These are phyloP conservation scores for Hypomecis atomaria DNA, from an alignment of 2,888 invertebrate species.

Conservation along the genomic window DNA sequence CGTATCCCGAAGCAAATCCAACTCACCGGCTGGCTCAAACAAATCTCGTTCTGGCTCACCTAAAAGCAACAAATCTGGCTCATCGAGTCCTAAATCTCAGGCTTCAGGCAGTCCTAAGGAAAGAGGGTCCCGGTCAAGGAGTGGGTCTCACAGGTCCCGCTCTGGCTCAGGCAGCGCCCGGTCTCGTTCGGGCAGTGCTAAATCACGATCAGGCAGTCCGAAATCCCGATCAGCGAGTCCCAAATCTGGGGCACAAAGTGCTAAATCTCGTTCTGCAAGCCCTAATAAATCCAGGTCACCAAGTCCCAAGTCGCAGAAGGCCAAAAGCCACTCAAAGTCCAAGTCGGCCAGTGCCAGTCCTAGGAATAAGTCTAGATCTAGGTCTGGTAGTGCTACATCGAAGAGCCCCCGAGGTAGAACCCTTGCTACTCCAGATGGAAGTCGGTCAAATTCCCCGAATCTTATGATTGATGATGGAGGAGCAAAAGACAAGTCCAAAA, in stretches of 20 bases:
- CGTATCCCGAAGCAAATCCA: slow-evolving; percentile 75
- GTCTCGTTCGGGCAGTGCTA: slow-evolving; percentile 62
- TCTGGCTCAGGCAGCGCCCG: slow-evolving; percentile 63
- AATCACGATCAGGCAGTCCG: slow-evolving; percentile 64
- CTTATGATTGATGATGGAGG: slow-evolving; percentile 81
- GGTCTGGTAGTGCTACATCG: slow-evolving; percentile 48
- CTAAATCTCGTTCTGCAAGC: slow-evolving; percentile 57
- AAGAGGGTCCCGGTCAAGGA: slow-evolving; percentile 69
- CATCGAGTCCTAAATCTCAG: slow-evolving; percentile 74
- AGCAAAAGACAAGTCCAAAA: slow-evolving; percentile 69
- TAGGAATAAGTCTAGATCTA: slow-evolving; percentile 46
- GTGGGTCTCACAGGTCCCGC: slow-evolving; percentile 66
- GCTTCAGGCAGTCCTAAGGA: slow-evolving; percentile 71
- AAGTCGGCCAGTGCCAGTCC: slow-evolving; percentile 40
- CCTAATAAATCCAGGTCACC: slow-evolving; percentile 52
- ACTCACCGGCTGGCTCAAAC: slow-evolving; percentile 72
- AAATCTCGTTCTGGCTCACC: slow-evolving; percentile 76
- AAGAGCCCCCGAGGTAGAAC: slow-evolving; percentile 58
- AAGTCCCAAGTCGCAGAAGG: slow-evolving; percentile 69
- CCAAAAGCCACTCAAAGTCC: slow-evolving; percentile 36
- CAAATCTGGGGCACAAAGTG: slow-evolving; percentile 63
- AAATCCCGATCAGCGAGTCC: slow-evolving; percentile 65
- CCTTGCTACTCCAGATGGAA: slow-evolving; percentile 64
- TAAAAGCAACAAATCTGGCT: slow-evolving; percentile 77
- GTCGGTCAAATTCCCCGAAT: slow-evolving; percentile 81